A percentile compares a stretch with the other conserved stretches of the same genome.
phyloP scores from a whole-genome alignment of 2,888 invertebrate genomes.

The Alloscopus bannaensis region DNA sequence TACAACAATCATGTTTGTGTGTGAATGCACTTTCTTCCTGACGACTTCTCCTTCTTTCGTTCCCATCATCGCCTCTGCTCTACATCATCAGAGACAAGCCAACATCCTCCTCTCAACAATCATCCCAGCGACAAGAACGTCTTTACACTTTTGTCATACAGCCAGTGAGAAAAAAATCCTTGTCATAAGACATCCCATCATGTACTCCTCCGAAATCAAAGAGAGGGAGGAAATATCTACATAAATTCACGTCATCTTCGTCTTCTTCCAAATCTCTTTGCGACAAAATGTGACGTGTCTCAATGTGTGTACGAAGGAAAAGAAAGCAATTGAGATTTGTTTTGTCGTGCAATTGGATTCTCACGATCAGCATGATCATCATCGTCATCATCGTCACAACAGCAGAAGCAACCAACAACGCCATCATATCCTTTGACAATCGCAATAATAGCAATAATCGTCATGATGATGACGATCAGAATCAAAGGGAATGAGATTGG shows the following conservation, averaged over 20 bases:
- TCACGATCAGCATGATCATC: conserved; percentile 64
- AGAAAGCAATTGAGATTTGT: conserved; percentile 52
- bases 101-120: conserved; percentile 11
- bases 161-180: conserved; percentile 39
- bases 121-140: conserved; percentile 25
- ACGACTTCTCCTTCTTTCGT: conserved; percentile 36
- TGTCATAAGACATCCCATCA: conserved; percentile 55
- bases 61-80: conserved; percentile 30
- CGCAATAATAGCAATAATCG: conserved; percentile 16
- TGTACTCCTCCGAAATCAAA: too few species aligned
- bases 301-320: too few species aligned
- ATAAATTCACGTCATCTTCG: too few species aligned
- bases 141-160: conserved; percentile 56
- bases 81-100: conserved; percentile 6
- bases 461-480: conserved; percentile 39
- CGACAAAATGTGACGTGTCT: too few species aligned
- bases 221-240: too few species aligned
- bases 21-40: conserved; percentile 56
- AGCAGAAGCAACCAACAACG: conserved; percentile 16
- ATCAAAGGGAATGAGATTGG: conserved; percentile 25
- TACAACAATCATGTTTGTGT: too few species aligned
- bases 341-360: conserved; percentile 66
- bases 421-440: conserved; percentile 29
- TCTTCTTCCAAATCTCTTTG: too few species aligned
- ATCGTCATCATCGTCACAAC: conserved; percentile 36